These are phyloP conservation scores for Piprites chloris DNA, from an alignment of 2,113 vertebrate species.

Conservation along the genomic window DNA sequence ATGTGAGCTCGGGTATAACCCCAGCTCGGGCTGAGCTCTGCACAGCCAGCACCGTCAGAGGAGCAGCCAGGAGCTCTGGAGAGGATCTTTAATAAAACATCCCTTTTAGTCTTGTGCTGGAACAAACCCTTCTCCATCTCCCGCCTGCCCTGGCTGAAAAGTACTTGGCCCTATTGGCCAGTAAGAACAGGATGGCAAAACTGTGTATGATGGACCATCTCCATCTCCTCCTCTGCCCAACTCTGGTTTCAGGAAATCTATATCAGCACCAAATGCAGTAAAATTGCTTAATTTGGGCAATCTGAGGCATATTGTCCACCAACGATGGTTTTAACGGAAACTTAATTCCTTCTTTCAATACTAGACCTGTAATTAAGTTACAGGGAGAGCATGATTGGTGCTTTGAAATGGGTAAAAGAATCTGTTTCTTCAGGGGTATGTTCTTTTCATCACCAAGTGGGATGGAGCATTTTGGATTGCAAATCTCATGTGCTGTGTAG, in stretches of 20 bases:
- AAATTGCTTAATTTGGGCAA: not conserved
- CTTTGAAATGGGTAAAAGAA: conserved; percentile 38
- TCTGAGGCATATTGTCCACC: not conserved
- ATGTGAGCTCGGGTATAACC: not conserved
- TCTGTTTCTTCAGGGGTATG: conserved; percentile 41
- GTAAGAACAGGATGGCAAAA: not conserved
- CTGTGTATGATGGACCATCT: rapidly evolving
- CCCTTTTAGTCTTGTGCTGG: not conserved
- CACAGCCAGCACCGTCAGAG: not conserved
- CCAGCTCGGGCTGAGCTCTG: not conserved
- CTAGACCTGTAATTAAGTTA: conserved; percentile 44
- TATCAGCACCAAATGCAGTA: not conserved
- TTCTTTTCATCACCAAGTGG: not conserved
- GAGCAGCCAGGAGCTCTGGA: not conserved
- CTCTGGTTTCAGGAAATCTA: not conserved
- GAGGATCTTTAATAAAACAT: not conserved
- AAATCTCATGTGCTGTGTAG: not conserved
- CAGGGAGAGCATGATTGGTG: not conserved
- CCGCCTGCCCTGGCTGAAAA: not conserved
- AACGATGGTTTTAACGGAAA: not conserved
- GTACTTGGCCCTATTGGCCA: not conserved
- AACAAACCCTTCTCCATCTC: not conserved
- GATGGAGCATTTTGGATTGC: conserved; percentile 30
- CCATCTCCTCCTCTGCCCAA: not conserved
- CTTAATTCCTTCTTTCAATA: conserved; percentile 16